These are phyloP conservation scores for Chrysochloris asiatica DNA, from an alignment of 2,113 vertebrate species.

Conservation along the genomic window DNA sequence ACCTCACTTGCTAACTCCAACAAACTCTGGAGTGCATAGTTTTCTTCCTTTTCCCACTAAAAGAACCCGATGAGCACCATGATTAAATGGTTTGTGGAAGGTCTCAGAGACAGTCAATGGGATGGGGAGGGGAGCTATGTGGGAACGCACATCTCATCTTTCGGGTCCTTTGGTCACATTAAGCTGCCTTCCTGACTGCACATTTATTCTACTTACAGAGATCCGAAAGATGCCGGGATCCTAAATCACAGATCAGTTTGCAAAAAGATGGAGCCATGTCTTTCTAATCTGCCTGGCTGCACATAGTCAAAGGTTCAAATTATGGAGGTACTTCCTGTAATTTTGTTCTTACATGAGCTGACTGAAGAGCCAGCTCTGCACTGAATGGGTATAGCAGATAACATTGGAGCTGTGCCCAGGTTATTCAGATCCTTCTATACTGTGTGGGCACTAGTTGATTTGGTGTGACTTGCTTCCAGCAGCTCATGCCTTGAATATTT, in stretches of 20 bases:
- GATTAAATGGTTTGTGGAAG: neutral
- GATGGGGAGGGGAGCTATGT: neutral
- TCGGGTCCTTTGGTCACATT: neutral
- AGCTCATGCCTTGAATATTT: neutral
- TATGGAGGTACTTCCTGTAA: neutral
- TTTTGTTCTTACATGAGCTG: neutral
- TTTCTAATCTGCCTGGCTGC: neutral
- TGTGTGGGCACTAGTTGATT: neutral
- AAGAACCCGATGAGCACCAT: neutral
- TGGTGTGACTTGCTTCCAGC: neutral
- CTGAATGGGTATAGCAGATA: neutral
- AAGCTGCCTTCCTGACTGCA: neutral
- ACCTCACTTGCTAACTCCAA: slow-evolving; percentile 32
- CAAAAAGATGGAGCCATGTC: neutral
- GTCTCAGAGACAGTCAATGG: neutral
- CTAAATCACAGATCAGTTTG: neutral
- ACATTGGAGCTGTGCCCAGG: accelerated
- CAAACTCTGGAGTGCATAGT: neutral
- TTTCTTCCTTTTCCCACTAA: slow-evolving; percentile 6
- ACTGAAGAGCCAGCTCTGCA: neutral
- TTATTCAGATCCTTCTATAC: neutral
- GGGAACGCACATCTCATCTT: neutral
- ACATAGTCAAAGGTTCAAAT: neutral
- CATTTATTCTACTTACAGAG: neutral
- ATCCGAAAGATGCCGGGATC: neutral